Base-by-base conservation (phyloP, 2,113 vertebrate species). In the Calonectris borealis region DNA sequence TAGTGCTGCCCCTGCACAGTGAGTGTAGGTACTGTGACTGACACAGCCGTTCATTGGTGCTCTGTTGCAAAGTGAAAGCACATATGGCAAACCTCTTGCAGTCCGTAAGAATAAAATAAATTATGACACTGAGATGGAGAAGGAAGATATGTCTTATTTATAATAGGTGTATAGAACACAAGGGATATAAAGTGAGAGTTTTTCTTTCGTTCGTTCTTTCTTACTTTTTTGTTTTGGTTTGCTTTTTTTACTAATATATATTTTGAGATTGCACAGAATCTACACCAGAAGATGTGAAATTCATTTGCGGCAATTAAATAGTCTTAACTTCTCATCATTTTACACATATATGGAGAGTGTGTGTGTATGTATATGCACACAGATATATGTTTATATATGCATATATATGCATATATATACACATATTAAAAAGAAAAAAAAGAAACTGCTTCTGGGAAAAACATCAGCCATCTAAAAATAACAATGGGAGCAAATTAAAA, bases 91-190 rank as follows among this genome's bases (percentile, higher is more conserved):
- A 97, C 94, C 94, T 97, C 96, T 97, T 96, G 90, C 92, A 89
- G 96, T 98, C 96, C 22, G 10, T 97, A 95, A 96, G 97, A 93
- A 71, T 94, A 95, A 97, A 97, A 95, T 98, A 93, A 96, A 96
- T 97, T 96, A 97, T 96, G 97, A 96, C 94, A 95, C 95, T 90
- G 69, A 97, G 95, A 97, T 96, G 94, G 96, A 95, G 91, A 93
- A 94, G 97, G 94, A 97, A 96, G 97, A 86, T 97, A 98, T 97
- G 96, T 97, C 98, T 97, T 99, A 99, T 99, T 99, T 99, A 99
- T 99, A 98, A 98, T 98, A 98, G 98, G 98, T 98, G 96, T 98
- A 98, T 98, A 99, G 98, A 99, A 99, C 99, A 98, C 98, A 98
- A 98, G 98, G 98, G 98, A 97, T 98, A 98, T 98, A 97, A 97